Base-by-base conservation (phyloP, 2,888 invertebrate species). In the Agonum fuliginosum region DNA sequence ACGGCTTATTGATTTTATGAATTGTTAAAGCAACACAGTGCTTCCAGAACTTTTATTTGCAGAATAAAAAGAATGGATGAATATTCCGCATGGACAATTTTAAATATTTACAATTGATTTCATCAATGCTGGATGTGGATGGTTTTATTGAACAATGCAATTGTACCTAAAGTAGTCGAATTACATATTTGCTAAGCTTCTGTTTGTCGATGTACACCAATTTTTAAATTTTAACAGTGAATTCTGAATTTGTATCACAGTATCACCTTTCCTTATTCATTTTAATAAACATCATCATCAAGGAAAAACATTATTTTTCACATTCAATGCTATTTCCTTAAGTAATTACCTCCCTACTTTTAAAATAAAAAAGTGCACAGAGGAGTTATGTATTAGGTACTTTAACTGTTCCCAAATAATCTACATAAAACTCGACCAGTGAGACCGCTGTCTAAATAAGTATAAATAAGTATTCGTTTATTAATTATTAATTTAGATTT, bases 1-100 rank as follows among this genome's bases (percentile, higher is more conserved):
- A 46, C 70, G 43, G 12, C 24, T 46, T 70, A 70, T 70, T 70
- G 70, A 70, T 70, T 70, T 12, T 46, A 70, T 70, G 70, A 70
- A 70, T 46, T 70, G 70, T 70, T 70, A 46, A 70, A 14, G 24
- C 24, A 20, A 3, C 22, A 10, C 54, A 54, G 54, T 22, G 20
- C n/a, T 37, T 65, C 34, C 17, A 37, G 19, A 19, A 37, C 20
- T 67, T 41, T 67, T 41, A 37, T 67, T 67, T 34, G 27, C 24
- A 5, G 27, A 58, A 14, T 22, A 8, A 62, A 37, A 65, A 67
- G 30, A 41, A 19, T 17, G 37, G 22, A 37, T 37, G 22, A 10
- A 22, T 67, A 22, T 54, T 54, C 24, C 54, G 5, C 24, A 24
- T 12, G 22, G 12, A 4, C 12, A 24, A 54, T 54, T 54, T 54